A percentile compares a stretch with the other conserved stretches of the same genome.
These are phyloP conservation scores for Strix occidentalis DNA, from an alignment of 2,797 vertebrate species.

Conservation along the genomic window DNA sequence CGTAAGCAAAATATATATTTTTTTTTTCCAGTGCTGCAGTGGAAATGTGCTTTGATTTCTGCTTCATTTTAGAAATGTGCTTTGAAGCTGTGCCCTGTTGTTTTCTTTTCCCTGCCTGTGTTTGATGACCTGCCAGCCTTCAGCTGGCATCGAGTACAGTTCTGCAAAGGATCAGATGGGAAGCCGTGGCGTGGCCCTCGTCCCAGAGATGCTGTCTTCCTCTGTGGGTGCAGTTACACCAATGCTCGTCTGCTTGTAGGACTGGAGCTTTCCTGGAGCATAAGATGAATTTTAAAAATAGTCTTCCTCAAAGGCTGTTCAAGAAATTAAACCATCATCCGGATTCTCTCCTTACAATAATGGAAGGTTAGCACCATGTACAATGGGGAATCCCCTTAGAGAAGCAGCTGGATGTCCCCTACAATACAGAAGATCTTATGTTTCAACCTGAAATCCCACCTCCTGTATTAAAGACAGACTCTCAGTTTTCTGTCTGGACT, in stretches of 20 bases:
- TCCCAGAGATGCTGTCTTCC: neutral
- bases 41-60: neutral
- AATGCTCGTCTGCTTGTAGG: neutral
- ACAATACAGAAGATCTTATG: neutral
- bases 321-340: neutral
- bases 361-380: neutral
- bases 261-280: neutral
- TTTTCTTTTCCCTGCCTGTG: neutral
- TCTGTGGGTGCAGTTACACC: neutral
- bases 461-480: neutral
- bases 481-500: neutral
- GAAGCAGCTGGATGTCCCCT: neutral
- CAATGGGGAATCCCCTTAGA: neutral
- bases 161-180: neutral
- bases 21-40: neutral
- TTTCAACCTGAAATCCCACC: neutral
- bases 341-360: neutral
- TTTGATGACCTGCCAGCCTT: neutral
- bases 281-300: neutral
- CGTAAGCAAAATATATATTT: neutral
- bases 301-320: neutral
- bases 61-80: neutral
- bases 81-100: neutral
- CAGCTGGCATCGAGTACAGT: neutral
- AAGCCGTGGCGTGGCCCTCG: accelerated